Base-by-base conservation (phyloP, 2,888 invertebrate species). In the Rhingia campestris region DNA sequence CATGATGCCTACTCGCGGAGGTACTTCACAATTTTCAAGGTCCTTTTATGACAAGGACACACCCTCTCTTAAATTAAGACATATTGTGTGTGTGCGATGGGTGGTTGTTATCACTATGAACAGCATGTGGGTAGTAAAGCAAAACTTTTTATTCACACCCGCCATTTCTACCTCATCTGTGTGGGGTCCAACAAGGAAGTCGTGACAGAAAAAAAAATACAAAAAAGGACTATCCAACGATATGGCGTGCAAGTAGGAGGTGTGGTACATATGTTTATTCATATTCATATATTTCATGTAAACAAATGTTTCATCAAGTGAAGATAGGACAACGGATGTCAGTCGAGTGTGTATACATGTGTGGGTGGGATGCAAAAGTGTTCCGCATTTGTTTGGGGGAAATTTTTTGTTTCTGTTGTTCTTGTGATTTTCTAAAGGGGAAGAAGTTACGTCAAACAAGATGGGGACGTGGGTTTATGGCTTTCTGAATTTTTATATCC, bases 21-120 rank as follows among this genome's bases (percentile, higher is more conserved):
- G 70, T 51, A 22, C 54, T 61, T 66, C 51, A 35, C 61, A 75
- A 72, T 64, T 53, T 77, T 82, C 81, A 82, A 82, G 81, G 81
- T 82, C 81, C 76, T 77, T 22, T 47, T 61, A 66, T 77, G 72
- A 73, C 77, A 82, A 82, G 81, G 81, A 82, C 81, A 77, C 66
- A 32, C 54, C 56, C 63, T 10, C 64, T 59, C 53, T 41, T 35
- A 82, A 77, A 82, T 82, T 76, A 82, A 82, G 77, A 77, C 72
- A 63, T 67, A 82, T 72, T 77, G 73, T 73, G 35, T 58, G 58
- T 37, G 39, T 51, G 2, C 7, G 14, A 3, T 22, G 66, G 33
- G 35, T 54, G 3, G 12, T 30, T 69, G 47, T 39, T 69, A 47
- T 69, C 54, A 63, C 45, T 45, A 22, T 45, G 30, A 30, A 22